A percentile compares a stretch with the other conserved stretches of the same genome.
phyloP scores from a whole-genome alignment of 2,113 vertebrate species.

The Synodontis membranacea region DNA sequence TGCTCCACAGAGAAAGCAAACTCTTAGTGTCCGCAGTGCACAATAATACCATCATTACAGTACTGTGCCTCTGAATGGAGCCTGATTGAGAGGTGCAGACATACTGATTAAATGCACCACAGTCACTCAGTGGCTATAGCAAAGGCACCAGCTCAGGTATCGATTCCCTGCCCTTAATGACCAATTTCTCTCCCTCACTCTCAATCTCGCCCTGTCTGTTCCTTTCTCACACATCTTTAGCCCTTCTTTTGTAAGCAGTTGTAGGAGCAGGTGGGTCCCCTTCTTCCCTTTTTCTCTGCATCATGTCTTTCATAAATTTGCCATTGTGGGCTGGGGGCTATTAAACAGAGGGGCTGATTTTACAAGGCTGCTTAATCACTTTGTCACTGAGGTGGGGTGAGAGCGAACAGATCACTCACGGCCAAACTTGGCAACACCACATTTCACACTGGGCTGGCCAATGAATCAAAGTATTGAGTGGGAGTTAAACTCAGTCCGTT shows the following conservation, averaged over 20 bases:
- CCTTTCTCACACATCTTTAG: slow-evolving; percentile 38
- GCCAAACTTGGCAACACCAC: slow-evolving; percentile 25
- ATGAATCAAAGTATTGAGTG: slow-evolving; percentile 37
- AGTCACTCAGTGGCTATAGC: slow-evolving; percentile 69
- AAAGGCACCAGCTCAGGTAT: slow-evolving; percentile 69
- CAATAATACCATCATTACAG: slow-evolving; percentile 54
- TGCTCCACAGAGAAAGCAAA: slow-evolving; percentile 28
- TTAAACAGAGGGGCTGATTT: slow-evolving; percentile 61
- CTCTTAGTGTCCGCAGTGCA: slow-evolving; percentile 30
- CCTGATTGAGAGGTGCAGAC: slow-evolving; percentile 75
- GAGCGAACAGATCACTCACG: slow-evolving; percentile 30
- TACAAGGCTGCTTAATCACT: slow-evolving; percentile 53
- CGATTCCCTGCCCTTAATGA: slow-evolving; percentile 79
- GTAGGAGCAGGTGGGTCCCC: slow-evolving; percentile 26
- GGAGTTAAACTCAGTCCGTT: slow-evolving; percentile 18
- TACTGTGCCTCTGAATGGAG: slow-evolving; percentile 73
- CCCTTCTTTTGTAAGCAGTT: slow-evolving; percentile 15
- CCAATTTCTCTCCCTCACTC: slow-evolving; percentile 72
- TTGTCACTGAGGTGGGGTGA: slow-evolving; percentile 42
- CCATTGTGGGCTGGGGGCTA: slow-evolving; percentile 38
- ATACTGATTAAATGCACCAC: slow-evolving; percentile 75
- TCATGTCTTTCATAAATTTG: slow-evolving; percentile 55
- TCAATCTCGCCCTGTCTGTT: slow-evolving; percentile 62
- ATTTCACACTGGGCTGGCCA: slow-evolving; percentile 18
- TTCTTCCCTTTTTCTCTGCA: slow-evolving; percentile 17